Base-by-base conservation (phyloP, 1,140 invertebrate species). In the Bombus difficillimus region DNA sequence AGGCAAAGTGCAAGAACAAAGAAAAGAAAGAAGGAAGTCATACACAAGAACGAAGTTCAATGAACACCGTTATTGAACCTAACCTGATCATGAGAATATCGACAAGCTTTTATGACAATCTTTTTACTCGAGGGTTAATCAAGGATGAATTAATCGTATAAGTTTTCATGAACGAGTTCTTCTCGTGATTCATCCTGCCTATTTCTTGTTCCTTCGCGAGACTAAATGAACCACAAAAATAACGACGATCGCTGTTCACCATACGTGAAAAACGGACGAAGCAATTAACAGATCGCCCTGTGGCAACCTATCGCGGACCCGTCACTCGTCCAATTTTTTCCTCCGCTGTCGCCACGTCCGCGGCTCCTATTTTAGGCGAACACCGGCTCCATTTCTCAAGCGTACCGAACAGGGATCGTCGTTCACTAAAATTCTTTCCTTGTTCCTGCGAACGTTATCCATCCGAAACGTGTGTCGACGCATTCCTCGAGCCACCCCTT, bases 351-450 rank as follows among this genome's bases (percentile, higher is more conserved):
- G 32, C 53, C 83, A 43, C 76, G 62, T 34, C 10, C 53, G 32
- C 39, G 32, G 47, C 32, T 82, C 39, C 83, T 72, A 79, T 85
- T 85, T 85, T 53, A 53, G 64, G 32, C 83, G 53, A 62, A 37
- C 74, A 83, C 43, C 71, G 15, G 25, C 75, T 34, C 68, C 83
- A 80, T 85, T 80, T 85, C 77, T 85, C 83, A 80, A 85, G 43
- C 66, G 75, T 76, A 28, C 32, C 62, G 18, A 62, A 78, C 76
- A 71, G 53, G 68, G 77, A 68, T 34, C 62, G n/a, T 47, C 34
- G 64, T 85, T 85, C 77, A 72, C 83, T 85, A 85, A 85, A 80
- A 85, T 85, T 85, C 83, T 80, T 85, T 85, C 53, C 76, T 59
- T 80, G 83, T 85, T 72, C 76, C 39, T 13, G 66, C 82, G 43